These are phyloP conservation scores for Luehdorfia chinensis DNA, from an alignment of 1,140 invertebrate genomes.

Conservation along the genomic window DNA sequence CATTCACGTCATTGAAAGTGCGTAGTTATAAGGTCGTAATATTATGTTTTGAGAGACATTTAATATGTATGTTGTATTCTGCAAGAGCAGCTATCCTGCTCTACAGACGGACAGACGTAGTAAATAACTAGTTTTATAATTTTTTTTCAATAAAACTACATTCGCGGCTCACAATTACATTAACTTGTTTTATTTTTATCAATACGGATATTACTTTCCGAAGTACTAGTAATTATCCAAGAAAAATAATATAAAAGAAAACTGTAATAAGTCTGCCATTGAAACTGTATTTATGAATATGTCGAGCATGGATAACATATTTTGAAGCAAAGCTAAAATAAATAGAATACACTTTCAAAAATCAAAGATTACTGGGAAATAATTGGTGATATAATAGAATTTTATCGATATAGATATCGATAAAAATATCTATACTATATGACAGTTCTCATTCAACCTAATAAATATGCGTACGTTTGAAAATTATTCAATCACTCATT, in stretches of 20 bases:
- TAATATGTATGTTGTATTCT: conserved; percentile 24
- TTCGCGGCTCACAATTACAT: conserved; percentile 4
- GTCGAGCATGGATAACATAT: conserved; percentile 6
- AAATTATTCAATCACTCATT: too few relatives aligned
- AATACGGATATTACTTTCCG: conserved; percentile 11
- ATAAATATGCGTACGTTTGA: too few relatives aligned
- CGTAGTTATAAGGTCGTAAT: conserved; percentile 55
- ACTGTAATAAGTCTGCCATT: background rate
- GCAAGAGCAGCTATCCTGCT: background rate
- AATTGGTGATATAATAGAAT: too few relatives aligned
- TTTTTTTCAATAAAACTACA: conserved; percentile 5
- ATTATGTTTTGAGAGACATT: conserved; percentile 49
- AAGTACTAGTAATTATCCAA: conserved; percentile 8
- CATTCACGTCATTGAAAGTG: conserved; percentile 56
- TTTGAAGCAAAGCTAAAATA: background rate
- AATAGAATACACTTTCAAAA: too few relatives aligned
- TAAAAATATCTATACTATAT: too few relatives aligned
- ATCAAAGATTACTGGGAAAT: too few relatives aligned
- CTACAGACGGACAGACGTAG: background rate
- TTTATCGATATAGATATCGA: too few relatives aligned
- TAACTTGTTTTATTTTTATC: conserved; percentile 3
- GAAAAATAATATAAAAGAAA: conserved; percentile 5
- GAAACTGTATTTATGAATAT: conserved; percentile 12
- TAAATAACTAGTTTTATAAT: conserved; percentile 10
- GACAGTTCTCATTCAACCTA: too few relatives aligned